A percentile compares a stretch with the other conserved stretches of the same genome.
Evolutionary conservation across 2,888 invertebrate species (phyloP).

Genomic region (Heliconius cydno): DNA sequence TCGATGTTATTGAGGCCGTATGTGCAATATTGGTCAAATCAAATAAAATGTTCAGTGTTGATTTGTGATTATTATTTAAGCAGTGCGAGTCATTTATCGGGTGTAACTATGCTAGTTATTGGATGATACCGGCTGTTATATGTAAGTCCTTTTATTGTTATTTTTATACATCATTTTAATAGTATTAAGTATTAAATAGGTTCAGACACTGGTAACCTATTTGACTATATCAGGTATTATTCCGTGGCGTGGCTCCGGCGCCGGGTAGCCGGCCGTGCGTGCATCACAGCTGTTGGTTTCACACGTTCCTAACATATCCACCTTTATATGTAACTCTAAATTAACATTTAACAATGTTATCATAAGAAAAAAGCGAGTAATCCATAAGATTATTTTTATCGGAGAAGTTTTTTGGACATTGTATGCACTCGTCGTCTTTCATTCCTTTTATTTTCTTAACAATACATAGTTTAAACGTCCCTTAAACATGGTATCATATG

Average conservation of each 20-base stretch:
- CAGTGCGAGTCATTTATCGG: slow-evolving; percentile 77
- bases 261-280: slow-evolving; percentile 53
- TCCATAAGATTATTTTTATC: slow-evolving; percentile 10
- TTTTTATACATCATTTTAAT: slow-evolving; percentile 48
- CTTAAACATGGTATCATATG: slow-evolving; percentile 2
- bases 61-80: slow-evolving; percentile 82
- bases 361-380: slow-evolving; percentile 17
- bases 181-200: slow-evolving; percentile 54
- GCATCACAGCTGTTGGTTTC: slow-evolving; percentile 59
- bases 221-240: slow-evolving; percentile 67
- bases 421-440: background rate
- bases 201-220: slow-evolving; percentile 72
- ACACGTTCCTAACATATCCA: slow-evolving; percentile 46
- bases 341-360: slow-evolving; percentile 19
- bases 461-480: background rate
- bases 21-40: slow-evolving; percentile 77
- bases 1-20: slow-evolving; percentile 71
- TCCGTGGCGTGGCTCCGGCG: slow-evolving; percentile 58
- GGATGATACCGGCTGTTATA: slow-evolving; percentile 78
- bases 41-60: slow-evolving; percentile 79
- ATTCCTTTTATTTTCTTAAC: background rate
- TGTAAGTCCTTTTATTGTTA: slow-evolving; percentile 66
- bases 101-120: slow-evolving; percentile 76
- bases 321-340: slow-evolving; percentile 16
- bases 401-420: background rate